Conservation (phyloP, 2,113 vertebrate species). For the Heptranchias perlo region DNA sequence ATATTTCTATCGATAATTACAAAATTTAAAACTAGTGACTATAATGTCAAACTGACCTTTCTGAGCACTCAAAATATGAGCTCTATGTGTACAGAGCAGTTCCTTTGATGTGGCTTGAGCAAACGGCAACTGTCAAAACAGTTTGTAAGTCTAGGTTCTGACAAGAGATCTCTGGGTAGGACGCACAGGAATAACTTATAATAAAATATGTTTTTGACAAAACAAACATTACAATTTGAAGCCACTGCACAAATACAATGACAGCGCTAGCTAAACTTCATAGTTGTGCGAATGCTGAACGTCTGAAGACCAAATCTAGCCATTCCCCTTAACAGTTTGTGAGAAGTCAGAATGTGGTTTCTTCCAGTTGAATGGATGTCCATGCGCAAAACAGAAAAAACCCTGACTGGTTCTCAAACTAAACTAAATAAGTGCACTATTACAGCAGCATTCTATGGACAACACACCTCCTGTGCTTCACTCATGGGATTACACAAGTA, state of each 20-base stretch:
- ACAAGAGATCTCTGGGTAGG: background rate
- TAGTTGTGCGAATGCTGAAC: too few species aligned
- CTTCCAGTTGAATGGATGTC: background rate
- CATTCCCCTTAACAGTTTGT: background rate
- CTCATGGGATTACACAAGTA: constrained; percentile 30
- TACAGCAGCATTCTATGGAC: background rate
- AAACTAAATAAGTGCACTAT: background rate
- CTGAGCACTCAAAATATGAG: background rate
- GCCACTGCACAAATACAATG: background rate
- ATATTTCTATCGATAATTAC: constrained; percentile 16
- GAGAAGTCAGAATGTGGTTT: background rate
- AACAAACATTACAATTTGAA: background rate
- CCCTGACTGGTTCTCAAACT: background rate
- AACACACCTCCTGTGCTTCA: background rate
- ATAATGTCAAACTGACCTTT: constrained; percentile 25
- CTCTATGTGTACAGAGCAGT: background rate
- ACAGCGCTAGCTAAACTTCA: background rate
- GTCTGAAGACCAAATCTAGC: background rate
- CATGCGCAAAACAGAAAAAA: background rate
- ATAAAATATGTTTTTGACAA: background rate
- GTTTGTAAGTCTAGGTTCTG: background rate
- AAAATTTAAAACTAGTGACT: background rate
- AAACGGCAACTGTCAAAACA: constrained; percentile 26
- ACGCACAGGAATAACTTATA: background rate
- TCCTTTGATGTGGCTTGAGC: background rate